phyloP scores from a whole-genome alignment of 2,888 invertebrate species.

The Cynaeus angustus region DNA sequence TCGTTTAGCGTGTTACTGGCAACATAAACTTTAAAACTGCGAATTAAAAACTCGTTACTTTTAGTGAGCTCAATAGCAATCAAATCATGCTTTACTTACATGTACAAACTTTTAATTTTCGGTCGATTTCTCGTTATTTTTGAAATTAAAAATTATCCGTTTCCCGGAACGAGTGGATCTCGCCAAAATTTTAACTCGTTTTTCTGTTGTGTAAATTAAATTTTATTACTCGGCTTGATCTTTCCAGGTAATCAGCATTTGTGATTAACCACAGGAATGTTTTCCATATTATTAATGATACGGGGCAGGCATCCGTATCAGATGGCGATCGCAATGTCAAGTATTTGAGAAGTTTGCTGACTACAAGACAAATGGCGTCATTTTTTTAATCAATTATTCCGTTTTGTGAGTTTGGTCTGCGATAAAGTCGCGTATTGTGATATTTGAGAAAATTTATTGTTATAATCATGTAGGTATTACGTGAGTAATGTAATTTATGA shows the following conservation, averaged over 20 bases:
- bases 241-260: conserved; percentile 25
- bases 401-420: too few species aligned
- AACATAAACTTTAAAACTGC: conserved; percentile 32
- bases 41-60: conserved; percentile 34
- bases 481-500: conserved; percentile 41
- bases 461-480: background rate
- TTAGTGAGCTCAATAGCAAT: conserved; percentile 19
- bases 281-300: conserved; percentile 16
- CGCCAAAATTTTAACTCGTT: background rate
- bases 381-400: background rate
- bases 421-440: too few species aligned
- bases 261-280: conserved; percentile 30
- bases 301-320: conserved; percentile 21
- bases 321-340: conserved; percentile 16
- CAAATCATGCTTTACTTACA: conserved; percentile 23
- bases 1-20: conserved; percentile 13
- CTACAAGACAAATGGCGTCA: background rate
- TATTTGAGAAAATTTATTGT: too few species aligned
- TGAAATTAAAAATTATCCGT: background rate
- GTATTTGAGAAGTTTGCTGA: conserved; percentile 6
- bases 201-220: conserved; percentile 3
- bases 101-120: conserved; percentile 7
- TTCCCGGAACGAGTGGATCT: background rate
- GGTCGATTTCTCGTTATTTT: background rate
- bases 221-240: conserved; percentile 17